Evolutionary conservation across 2,888 invertebrate species (phyloP), one percentile per base, ranked within the genome.

Genomic region (Idaea straminata): DNA sequence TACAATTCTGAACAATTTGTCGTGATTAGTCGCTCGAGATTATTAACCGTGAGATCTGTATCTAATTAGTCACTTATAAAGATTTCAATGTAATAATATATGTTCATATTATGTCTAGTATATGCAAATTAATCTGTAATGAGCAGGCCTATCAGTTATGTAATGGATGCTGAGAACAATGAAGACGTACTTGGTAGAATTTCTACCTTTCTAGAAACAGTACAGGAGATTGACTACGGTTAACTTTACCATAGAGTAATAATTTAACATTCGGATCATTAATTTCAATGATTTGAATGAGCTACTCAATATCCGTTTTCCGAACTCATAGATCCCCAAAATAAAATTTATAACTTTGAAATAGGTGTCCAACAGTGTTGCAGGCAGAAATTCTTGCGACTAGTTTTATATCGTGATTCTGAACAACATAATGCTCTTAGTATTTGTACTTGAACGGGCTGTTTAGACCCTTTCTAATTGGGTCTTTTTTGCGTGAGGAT

Each of bases 131-230:
- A 47, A 15, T 47, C 25, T 38, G 25, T 61, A 47, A 47, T 47
- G 47, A 47, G 10, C 10, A 47, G 13, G 47, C 10, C 47, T 47
- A 10, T 47, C 47, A 13, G 47, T 47, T 72, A 65, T 63, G 57
- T 64, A 61, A 70, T 64, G 64, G 65, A 62, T 38, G 69, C 69
- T 36, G 65, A 66, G 66, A 76, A 77, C 72, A 75, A 76, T 79
- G 69, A 74, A 64, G 66, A 70, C 73, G 3, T 47, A 47, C 47
- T 73, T 71, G 64, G 72, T 71, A 69, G 35, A 63, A 67, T 72
- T 71, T 63, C 68, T 71, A 65, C 69, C 66, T 16, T 58, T 62
- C 35, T 62, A 74, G 74, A 47, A 47, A 47, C 10, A 47, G 47
- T 47, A 47, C 47, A 47, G 47, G 47, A 47, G 47, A 10, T n/a